Evolutionary conservation across 2,797 vertebrate species (phyloP).

Genomic region (Selene dorsalis): DNA sequence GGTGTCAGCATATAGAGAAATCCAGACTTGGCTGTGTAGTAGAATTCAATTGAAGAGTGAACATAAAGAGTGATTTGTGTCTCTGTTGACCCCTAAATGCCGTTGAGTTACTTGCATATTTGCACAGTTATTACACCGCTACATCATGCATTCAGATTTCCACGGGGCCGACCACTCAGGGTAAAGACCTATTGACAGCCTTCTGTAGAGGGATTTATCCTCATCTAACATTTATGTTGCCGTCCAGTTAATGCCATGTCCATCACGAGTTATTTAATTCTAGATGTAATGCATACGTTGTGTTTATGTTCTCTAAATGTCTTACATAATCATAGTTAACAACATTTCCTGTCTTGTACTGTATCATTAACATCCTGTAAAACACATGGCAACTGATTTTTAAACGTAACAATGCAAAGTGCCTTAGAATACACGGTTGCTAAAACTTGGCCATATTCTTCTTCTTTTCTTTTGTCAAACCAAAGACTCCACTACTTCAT

Average conservation of each 20-base stretch:
- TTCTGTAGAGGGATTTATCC: conserved; percentile 20
- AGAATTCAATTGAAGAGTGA: neutral
- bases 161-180: neutral
- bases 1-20: conserved; percentile 19
- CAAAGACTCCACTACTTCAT: conserved; percentile 50
- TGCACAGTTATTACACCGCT: neutral
- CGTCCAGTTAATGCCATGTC: conserved; percentile 53
- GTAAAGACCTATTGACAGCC: conserved; percentile 26
- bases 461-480: conserved; percentile 30
- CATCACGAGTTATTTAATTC: conserved; percentile 31
- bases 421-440: conserved; percentile 73
- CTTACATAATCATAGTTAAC: conserved; percentile 44
- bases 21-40: conserved; percentile 5
- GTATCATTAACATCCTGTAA: conserved; percentile 54
- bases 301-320: conserved; percentile 53
- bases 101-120: conserved; percentile 9
- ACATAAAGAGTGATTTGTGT: neutral
- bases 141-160: conserved; percentile 40
- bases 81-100: neutral
- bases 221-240: conserved; percentile 36
- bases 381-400: conserved; percentile 59
- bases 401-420: conserved; percentile 69
- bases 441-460: conserved; percentile 35
- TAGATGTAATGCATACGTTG: conserved; percentile 55
- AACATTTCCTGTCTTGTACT: conserved; percentile 63